Evolutionary conservation across 2,113 vertebrate species (phyloP).

Genomic region (Ovibos moschatus): DNA sequence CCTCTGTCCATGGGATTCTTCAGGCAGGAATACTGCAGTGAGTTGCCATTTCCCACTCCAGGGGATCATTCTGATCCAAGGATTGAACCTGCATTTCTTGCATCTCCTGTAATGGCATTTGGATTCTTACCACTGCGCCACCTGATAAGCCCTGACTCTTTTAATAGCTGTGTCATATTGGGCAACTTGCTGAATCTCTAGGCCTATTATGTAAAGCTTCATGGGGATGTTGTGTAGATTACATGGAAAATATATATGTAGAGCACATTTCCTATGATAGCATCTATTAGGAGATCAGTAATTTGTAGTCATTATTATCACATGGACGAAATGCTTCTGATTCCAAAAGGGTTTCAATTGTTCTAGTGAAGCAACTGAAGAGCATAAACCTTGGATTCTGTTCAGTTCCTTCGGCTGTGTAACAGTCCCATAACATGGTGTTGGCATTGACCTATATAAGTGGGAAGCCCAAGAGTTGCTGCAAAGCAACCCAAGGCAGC

Average conservation of each 20-base stretch:
- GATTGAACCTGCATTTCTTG: neutral
- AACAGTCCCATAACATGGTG: neutral
- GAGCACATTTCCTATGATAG: neutral
- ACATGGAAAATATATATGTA: neutral
- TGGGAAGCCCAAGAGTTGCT: neutral
- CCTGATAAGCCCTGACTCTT: neutral
- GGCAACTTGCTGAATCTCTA: neutral
- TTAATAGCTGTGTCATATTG: neutral
- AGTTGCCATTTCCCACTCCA: neutral
- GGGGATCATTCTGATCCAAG: neutral
- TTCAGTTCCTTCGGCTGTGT: neutral
- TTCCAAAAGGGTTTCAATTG: neutral
- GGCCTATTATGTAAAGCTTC: neutral
- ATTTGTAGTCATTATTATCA: neutral
- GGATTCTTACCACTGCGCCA: neutral
- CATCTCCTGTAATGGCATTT: neutral
- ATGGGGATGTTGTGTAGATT: neutral
- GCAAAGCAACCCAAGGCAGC: neutral
- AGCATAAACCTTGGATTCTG: neutral
- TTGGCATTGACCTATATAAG: neutral
- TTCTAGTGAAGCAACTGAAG: neutral
- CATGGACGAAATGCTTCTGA: neutral
- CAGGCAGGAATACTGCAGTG: neutral
- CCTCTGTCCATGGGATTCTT: neutral
- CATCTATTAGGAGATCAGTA: neutral